Base-by-base conservation (phyloP, 2,888 invertebrate species). In the Metalampra italica region DNA sequence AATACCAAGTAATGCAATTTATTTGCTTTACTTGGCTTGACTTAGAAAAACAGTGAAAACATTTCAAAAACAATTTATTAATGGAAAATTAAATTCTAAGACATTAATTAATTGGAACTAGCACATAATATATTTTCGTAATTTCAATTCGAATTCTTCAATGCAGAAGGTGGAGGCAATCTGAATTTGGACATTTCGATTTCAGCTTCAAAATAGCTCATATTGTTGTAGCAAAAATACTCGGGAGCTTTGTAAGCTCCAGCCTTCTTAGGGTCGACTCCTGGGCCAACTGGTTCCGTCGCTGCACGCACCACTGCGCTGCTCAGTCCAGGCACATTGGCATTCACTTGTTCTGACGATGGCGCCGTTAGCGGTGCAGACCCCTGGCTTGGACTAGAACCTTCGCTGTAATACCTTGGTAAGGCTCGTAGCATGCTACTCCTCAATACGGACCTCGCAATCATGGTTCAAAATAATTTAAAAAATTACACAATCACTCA, bases 171-270 rank as follows among this genome's bases (percentile, higher is more conserved):
- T 75, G 95, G 95, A 14, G 95, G 94, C 49, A 94, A 90, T 66
- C 97, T 91, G 67, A 91, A 94, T 66, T 95, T 93, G 1, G 92
- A 90, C 94, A 97, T 93, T 84, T 96, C 96, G 15, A 95, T 90
- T 88, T 97, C 96, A 45, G 96, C 95, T 82, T 97, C 96, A 62
- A 92, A 94, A 71, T 92, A 97, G 59, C 94, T 95, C 61, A 90
- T 92, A 40, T 90, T 91, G 68, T 96, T 92, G 68, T 96, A 97
- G 59, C 93, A 93, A 68, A 93, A 97, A 75, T 97, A 97, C 84
- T 97, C 97, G 0, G 96, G 96, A 54, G 95, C 96, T 84, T 96
- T 96, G 75, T 97, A 97, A 0, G 92, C 91, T 9, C 92, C 92
- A 50, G 88, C 76, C 76, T 95, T 95, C 30, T 89, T 78, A 1